Evolutionary conservation across 2,888 invertebrate species (phyloP).

Genomic region (Augochlorella aurata): DNA sequence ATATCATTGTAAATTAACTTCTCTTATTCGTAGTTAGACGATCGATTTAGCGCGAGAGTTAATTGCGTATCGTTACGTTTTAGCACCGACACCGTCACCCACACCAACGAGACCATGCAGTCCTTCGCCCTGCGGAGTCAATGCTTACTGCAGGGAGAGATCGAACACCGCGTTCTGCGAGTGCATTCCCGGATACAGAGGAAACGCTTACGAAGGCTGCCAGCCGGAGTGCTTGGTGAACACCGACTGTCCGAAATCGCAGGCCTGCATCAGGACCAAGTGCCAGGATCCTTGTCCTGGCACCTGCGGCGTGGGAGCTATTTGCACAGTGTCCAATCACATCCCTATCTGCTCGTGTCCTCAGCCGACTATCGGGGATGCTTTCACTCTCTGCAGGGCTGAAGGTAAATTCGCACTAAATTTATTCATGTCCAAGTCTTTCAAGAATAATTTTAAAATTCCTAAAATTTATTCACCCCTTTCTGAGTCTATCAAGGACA

Average conservation of each 20-base stretch:
- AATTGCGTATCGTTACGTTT: constrained; percentile 30
- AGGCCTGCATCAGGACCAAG: constrained; percentile 87
- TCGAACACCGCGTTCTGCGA: constrained; percentile 87
- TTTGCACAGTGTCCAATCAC: constrained; percentile 88
- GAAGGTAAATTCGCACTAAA: constrained; percentile 62
- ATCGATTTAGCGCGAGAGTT: neutral
- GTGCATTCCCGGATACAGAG: constrained; percentile 87
- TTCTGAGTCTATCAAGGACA: neutral
- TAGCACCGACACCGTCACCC: constrained; percentile 57
- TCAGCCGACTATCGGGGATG: constrained; percentile 88
- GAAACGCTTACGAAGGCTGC: constrained; percentile 84
- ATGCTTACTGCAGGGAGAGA: constrained; percentile 87
- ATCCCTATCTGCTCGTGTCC: constrained; percentile 89
- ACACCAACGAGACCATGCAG: constrained; percentile 82
- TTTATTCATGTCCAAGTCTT: too few species aligned
- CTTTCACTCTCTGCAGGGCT: constrained; percentile 86
- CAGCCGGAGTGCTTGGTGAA: constrained; percentile 90
- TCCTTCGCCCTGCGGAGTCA: constrained; percentile 87
- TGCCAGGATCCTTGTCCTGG: constrained; percentile 90
- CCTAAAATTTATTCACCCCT: neutral
- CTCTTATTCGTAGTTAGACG: neutral
- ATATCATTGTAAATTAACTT: constrained; percentile 43
- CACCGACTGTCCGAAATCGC: constrained; percentile 86
- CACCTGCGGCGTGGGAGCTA: constrained; percentile 89
- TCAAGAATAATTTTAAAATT: neutral